Percentiles rank a stretch among this genome's conserved stretches.
phyloP scores from a whole-genome alignment of 2,888 invertebrate species.

The Agrotis clavis region DNA sequence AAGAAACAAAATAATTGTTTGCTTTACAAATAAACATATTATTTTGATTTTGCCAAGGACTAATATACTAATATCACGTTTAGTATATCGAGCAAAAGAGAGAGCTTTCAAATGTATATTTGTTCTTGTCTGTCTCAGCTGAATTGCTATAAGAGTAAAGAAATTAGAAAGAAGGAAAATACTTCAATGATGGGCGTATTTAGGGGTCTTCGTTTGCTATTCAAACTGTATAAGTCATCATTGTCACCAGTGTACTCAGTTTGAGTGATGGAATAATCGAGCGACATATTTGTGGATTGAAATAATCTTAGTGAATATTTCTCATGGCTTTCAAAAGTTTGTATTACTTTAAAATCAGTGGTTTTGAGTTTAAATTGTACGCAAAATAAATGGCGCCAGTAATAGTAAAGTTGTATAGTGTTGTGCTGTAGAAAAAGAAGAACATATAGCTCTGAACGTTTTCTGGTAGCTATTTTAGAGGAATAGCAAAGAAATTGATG shows the following conservation, averaged over 20 bases:
- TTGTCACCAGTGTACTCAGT: not conserved
- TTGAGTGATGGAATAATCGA: not conserved
- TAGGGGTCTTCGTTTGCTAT: not conserved
- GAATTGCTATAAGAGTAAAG: not conserved
- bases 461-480: too few relatives aligned
- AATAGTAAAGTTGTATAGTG: not conserved
- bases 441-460: too few relatives aligned
- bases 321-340: not conserved
- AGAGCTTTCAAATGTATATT: constrained; percentile 1
- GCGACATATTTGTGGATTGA: too few relatives aligned
- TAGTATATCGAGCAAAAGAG: not conserved
- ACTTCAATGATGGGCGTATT: constrained; percentile 6
- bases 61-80: constrained; percentile 17
- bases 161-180: not conserved
- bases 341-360: not conserved
- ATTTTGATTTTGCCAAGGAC: not conserved
- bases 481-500: too few relatives aligned
- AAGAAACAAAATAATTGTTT: too few relatives aligned
- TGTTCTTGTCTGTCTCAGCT: constrained; percentile 1
- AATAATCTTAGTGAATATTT: not conserved
- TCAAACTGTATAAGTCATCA: too few relatives aligned
- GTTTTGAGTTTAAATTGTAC: not conserved
- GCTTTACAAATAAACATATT: too few relatives aligned
- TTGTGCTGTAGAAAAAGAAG: too few relatives aligned
- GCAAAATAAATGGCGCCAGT: not conserved